Evolutionary conservation across 2,888 invertebrate genomes (phyloP).

Genomic region (Polyploca ridens): DNA sequence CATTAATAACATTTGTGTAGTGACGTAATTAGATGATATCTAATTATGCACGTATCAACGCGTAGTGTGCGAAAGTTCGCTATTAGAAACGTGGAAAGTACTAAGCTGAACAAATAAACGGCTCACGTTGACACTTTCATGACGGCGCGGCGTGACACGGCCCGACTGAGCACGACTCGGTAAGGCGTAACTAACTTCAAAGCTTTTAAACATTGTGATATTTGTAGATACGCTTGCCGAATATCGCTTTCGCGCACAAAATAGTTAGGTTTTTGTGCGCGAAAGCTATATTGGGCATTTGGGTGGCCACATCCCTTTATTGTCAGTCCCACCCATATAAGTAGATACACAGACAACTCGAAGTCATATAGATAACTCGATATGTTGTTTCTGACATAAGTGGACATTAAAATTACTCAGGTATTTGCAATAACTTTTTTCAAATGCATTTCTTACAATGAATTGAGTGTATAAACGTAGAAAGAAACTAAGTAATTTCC

Average conservation of each 20-base stretch:
- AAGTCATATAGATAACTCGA: neutral
- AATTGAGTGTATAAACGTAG: neutral
- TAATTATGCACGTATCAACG: conserved; percentile 18
- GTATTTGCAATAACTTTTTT: neutral
- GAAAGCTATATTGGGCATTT: too few species aligned
- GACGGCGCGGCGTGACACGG: conserved; percentile 13
- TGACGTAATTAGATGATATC: neutral
- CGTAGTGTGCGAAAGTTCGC: conserved; percentile 21
- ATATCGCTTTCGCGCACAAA: neutral
- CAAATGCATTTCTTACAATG: neutral
- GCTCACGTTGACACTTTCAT: conserved; percentile 23
- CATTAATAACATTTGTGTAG: conserved; percentile 12
- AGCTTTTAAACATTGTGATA: neutral
- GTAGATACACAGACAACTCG: too few species aligned
- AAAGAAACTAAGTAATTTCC: neutral
- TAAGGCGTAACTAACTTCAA: conserved; percentile 14
- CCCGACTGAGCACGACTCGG: conserved; percentile 13
- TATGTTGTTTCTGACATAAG: neutral
- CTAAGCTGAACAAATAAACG: conserved; percentile 23
- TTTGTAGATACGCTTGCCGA: neutral
- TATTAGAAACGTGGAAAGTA: conserved; percentile 46
- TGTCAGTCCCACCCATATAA: too few species aligned
- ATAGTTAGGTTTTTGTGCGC: too few species aligned
- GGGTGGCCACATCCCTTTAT: too few species aligned
- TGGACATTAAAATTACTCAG: too few species aligned